Percentiles rank a stretch among this genome's conserved stretches.
Evolutionary conservation across 2,888 invertebrate species (phyloP).

Genomic region (Byasa hedistus): DNA sequence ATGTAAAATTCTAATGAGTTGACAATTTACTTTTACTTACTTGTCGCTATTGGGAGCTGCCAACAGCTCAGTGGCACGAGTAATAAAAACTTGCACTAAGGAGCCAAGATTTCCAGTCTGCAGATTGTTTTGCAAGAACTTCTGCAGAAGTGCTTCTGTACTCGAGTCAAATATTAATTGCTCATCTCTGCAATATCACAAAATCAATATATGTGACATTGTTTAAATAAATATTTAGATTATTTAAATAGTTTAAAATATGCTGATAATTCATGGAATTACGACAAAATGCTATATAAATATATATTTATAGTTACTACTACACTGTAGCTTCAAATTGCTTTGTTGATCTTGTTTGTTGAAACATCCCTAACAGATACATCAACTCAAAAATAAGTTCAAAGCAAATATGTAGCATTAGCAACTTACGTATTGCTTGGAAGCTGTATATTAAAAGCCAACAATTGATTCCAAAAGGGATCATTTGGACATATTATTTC

Average conservation of each 20-base stretch:
- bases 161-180: constrained; percentile 90
- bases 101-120: constrained; percentile 94
- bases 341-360: too few species aligned
- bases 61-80: constrained; percentile 89
- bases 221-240: too few species aligned
- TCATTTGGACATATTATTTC: constrained; percentile 91
- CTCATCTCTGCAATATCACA: constrained; percentile 82
- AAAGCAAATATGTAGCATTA: background rate
- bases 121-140: constrained; percentile 90
- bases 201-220: background rate
- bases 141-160: constrained; percentile 86
- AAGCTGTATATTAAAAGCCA: constrained; percentile 93
- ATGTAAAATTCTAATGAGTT: too few species aligned
- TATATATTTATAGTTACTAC: too few species aligned
- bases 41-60: constrained; percentile 93
- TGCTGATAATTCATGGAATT: too few species aligned
- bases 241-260: too few species aligned
- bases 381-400: background rate
- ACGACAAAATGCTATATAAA: too few species aligned
- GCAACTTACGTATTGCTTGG: constrained; percentile 85
- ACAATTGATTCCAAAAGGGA: constrained; percentile 95
- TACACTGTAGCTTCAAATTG: too few species aligned
- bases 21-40: constrained; percentile 74
- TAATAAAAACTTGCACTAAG: constrained; percentile 91
- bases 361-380: too few species aligned